These are phyloP conservation scores for Panagrolaimus sp. DNA, from an alignment of 1,140 invertebrate genomes.

Conservation along the genomic window DNA sequence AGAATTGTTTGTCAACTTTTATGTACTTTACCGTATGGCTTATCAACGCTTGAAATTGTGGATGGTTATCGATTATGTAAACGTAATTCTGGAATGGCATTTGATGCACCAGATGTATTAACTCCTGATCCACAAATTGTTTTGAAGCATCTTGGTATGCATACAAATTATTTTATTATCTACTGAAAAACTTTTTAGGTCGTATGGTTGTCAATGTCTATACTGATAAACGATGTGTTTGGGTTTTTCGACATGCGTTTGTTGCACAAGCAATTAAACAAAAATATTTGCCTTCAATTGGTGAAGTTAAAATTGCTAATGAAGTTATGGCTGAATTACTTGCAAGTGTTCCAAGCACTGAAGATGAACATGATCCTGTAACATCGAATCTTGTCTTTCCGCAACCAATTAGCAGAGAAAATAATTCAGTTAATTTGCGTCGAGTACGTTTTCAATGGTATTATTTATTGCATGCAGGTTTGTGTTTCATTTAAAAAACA, in stretches of 20 bases:
- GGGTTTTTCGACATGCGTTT: slow-evolving; percentile 17
- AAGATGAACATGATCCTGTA: slow-evolving; percentile 23
- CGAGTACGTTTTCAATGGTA: slow-evolving; percentile 50
- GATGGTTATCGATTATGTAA: slow-evolving; percentile 39
- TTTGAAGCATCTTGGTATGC: slow-evolving; percentile 17
- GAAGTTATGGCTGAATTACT: slow-evolving; percentile 22
- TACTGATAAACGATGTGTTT: slow-evolving; percentile 21
- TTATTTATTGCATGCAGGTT: slow-evolving; percentile 53
- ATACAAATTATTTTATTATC: slow-evolving; percentile 14
- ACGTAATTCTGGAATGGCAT: slow-evolving; percentile 31
- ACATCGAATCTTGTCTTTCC: slow-evolving; percentile 29
- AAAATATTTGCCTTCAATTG: slow-evolving; percentile 22
- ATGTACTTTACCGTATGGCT: slow-evolving; percentile 33
- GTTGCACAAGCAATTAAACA: slow-evolving; percentile 25
- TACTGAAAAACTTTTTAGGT: background rate
- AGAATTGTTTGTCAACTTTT: slow-evolving; percentile 39
- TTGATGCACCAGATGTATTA: slow-evolving; percentile 39
- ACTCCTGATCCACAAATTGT: slow-evolving; percentile 31
- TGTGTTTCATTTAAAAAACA: background rate
- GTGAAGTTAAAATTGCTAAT: slow-evolving; percentile 28
- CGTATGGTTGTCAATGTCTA: slow-evolving; percentile 13
- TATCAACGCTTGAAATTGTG: slow-evolving; percentile 31
- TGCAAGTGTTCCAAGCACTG: slow-evolving; percentile 3
- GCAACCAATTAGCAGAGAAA: slow-evolving; percentile 40
- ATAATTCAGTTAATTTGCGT: slow-evolving; percentile 39